Evolutionary conservation across 2,888 invertebrate genomes (phyloP), one percentile per base, ranked within the genome.

Genomic region (Pyrgus malvae): DNA sequence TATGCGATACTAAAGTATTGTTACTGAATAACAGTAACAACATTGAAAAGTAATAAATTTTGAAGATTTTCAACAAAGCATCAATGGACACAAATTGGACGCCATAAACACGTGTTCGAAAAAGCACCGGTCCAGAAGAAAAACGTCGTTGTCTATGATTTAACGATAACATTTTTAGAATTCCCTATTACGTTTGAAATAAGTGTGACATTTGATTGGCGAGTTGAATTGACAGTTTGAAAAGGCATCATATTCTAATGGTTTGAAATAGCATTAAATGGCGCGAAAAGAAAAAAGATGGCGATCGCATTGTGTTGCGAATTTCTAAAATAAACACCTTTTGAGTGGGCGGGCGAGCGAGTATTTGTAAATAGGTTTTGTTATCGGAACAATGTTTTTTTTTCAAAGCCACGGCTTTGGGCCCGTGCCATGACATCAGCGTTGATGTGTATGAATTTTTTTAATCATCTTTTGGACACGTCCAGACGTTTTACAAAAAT

Each of bases 301-400:
- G 78, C 84, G 78, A 76, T 78, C 67, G 74, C 71, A 79, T 83
- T 84, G 83, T 86, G 78, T 68, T 70, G 69, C 75, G 74, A 82
- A 83, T 81, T 78, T 87, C 86, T 83, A 80, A 86, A 89, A 90
- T 89, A 89, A 90, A 89, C 89, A 90, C 86, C 86, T 88, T 89
- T 88, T 76, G 88, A 89, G 89, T 89, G 85, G 90, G 90, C 90
- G 90, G 86, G 82, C 79, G 80, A 74, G 71, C 67, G 79, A 80
- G 77, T 88, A 83, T 90, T 89, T 89, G 86, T 83, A 90, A 89
- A 89, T 88, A 89, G 78, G 78, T 81, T 87, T 85, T 86, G 85
- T 84, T 83, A 64, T 64, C 63, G 31, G 38, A 14, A 82, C 81
- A 83, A 84, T 76, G 72, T 73, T 66, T 77, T 80, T 76, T 65